Evolutionary conservation across 2,113 vertebrate species (phyloP).

Genomic region (Callithrix jacchus): DNA sequence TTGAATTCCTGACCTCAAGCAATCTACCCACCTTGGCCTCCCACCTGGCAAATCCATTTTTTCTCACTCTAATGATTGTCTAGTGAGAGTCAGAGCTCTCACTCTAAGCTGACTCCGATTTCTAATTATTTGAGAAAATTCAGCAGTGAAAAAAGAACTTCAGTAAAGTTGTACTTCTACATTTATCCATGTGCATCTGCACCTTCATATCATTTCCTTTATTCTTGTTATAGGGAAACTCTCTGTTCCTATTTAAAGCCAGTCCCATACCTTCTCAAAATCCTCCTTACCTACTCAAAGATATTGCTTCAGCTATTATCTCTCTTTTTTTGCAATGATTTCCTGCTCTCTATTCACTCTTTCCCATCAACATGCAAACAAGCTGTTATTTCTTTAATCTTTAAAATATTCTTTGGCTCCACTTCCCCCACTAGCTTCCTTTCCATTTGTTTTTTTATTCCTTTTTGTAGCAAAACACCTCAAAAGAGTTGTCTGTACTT

Average conservation of each 20-base stretch:
- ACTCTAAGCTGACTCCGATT: background rate
- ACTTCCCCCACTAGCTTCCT: background rate
- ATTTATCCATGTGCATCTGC: background rate
- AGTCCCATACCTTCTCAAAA: background rate
- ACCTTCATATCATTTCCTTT: background rate
- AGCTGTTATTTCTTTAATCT: background rate
- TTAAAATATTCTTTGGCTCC: background rate
- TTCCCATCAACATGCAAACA: background rate
- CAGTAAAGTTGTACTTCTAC: background rate
- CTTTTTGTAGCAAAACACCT: background rate
- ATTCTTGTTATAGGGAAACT: background rate
- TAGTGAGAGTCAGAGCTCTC: background rate
- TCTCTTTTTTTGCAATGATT: background rate
- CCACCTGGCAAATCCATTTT: too few species aligned
- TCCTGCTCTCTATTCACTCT: background rate
- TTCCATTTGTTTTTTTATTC: background rate
- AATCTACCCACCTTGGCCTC: too few species aligned
- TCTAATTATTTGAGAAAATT: background rate
- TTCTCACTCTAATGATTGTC: too few species aligned
- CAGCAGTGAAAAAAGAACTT: background rate
- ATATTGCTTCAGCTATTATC: background rate
- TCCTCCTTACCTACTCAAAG: background rate
- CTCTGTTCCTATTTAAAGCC: background rate
- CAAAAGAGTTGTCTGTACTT: background rate
- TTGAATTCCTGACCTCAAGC: too few species aligned